These are phyloP conservation scores for Eospalax fontanierii DNA, from an alignment of 2,797 vertebrate genomes.

Conservation along the genomic window DNA sequence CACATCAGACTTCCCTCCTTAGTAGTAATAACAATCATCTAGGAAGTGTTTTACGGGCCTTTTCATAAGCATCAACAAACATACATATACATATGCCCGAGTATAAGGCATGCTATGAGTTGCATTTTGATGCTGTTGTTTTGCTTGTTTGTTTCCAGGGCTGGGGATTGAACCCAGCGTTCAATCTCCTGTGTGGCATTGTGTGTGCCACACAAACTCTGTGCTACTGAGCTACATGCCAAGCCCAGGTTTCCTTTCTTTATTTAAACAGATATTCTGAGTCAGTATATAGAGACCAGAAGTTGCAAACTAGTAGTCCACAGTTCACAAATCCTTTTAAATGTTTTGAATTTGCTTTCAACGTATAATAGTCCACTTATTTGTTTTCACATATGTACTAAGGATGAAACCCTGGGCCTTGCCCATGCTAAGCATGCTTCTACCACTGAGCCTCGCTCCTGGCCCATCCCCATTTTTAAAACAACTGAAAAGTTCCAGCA, in stretches of 20 bases:
- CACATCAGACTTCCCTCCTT: neutral
- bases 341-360: conserved; percentile 41
- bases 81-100: neutral
- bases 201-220: neutral
- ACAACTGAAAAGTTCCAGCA: neutral
- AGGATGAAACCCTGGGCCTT: neutral
- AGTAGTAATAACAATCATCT: neutral
- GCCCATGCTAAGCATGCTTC: neutral
- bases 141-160: neutral
- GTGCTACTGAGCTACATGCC: no score
- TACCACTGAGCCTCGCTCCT: neutral
- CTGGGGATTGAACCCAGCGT: neutral
- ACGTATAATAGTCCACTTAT: neutral
- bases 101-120: neutral
- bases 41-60: neutral
- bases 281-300: neutral
- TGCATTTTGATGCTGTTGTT: no score
- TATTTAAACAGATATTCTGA: conserved; percentile 15
- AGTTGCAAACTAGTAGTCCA: neutral
- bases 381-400: neutral
- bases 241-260: neutral
- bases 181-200: no score
- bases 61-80: neutral
- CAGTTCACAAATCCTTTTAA: conserved; percentile 7
- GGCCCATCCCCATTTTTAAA: neutral